A percentile compares a stretch with the other conserved stretches of the same genome.
These are phyloP conservation scores for Lagorchestes hirsutus DNA, from an alignment of 2,797 vertebrate genomes.

Conservation along the genomic window DNA sequence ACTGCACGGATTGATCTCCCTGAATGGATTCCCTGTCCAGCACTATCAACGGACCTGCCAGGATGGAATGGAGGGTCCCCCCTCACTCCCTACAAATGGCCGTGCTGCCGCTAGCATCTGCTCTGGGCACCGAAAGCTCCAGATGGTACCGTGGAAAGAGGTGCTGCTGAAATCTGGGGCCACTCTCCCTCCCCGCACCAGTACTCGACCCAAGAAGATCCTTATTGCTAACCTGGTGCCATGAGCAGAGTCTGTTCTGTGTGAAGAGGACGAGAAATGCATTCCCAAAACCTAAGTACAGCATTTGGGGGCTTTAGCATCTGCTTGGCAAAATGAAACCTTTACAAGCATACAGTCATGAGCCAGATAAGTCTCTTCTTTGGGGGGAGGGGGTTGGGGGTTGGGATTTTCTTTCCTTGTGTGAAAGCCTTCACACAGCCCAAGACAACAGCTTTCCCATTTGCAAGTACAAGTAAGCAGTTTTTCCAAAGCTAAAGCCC, in stretches of 20 bases:
- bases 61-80: neutral
- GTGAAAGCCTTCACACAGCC: conserved; percentile 60
- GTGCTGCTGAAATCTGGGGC: conserved; percentile 57
- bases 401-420: conserved; percentile 33
- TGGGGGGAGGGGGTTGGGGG: too few species aligned
- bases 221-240: conserved; percentile 30
- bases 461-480: conserved; percentile 55
- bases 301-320: conserved; percentile 72
- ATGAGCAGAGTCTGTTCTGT: conserved; percentile 68
- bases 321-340: conserved; percentile 72
- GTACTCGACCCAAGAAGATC: conserved; percentile 66
- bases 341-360: conserved; percentile 65
- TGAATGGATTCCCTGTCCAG: conserved; percentile 21
- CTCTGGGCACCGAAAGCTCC: conserved; percentile 75
- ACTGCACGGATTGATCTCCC: conserved; percentile 38
- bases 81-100: conserved; percentile 63
- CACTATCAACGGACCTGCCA: neutral
- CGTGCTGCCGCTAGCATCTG: conserved; percentile 50
- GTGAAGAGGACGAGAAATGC: conserved; percentile 77
- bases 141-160: conserved; percentile 63
- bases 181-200: conserved; percentile 66
- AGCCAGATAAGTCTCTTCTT: conserved; percentile 68
- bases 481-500: conserved; percentile 38
- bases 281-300: conserved; percentile 71
- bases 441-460: conserved; percentile 48